phyloP scores from a whole-genome alignment of 2,113 vertebrate species.

The Caloenas nicobarica region DNA sequence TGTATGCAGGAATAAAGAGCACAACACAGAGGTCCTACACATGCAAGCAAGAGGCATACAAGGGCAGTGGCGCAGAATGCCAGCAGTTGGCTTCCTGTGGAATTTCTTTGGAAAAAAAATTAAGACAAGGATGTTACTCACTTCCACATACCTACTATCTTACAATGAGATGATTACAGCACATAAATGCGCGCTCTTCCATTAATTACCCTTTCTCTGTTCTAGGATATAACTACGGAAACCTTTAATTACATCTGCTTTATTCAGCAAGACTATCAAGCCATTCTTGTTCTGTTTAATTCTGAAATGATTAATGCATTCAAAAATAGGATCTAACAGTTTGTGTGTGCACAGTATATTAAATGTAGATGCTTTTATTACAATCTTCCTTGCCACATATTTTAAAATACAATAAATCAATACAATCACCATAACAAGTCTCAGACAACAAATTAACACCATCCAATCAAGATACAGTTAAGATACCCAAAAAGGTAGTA shows the following conservation, averaged over 20 bases:
- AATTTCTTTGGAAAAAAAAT: neutral
- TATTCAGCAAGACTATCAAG: constrained; percentile 42
- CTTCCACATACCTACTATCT: neutral
- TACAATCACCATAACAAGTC: constrained; percentile 56
- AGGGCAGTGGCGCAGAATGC: neutral
- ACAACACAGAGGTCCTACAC: neutral
- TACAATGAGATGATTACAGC: neutral
- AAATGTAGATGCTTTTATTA: constrained; percentile 65
- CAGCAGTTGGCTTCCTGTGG: neutral
- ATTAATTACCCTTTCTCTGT: neutral
- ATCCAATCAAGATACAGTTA: constrained; percentile 52
- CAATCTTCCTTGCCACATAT: constrained; percentile 67
- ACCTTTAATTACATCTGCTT: constrained; percentile 33
- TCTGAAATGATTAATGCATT: constrained; percentile 7
- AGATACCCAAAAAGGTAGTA: constrained; percentile 66
- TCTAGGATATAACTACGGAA: constrained; percentile 11
- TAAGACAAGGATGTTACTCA: neutral
- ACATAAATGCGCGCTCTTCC: neutral
- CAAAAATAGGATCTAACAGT: constrained; percentile 61
- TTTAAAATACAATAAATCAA: constrained; percentile 52
- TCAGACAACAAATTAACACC: constrained; percentile 56
- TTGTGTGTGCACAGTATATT: constrained; percentile 27
- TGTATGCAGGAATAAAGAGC: neutral
- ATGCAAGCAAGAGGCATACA: neutral
- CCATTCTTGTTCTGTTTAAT: constrained; percentile 23